phyloP scores from a whole-genome alignment of 2,797 vertebrate species.

The Rhinoraja longicauda region DNA sequence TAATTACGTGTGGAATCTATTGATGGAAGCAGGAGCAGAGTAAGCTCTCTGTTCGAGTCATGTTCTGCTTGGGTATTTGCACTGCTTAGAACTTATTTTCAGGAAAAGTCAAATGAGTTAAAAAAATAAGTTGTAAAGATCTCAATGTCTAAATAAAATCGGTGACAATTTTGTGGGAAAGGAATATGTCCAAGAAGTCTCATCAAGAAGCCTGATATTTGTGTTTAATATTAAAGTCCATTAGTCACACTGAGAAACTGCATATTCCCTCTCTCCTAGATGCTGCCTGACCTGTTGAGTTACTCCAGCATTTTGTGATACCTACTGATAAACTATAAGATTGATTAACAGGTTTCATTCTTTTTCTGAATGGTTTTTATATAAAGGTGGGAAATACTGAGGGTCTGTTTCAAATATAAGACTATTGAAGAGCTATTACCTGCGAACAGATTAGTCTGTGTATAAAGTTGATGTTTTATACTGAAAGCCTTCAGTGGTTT shows the following conservation, averaged over 20 bases:
- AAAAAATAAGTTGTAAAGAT: neutral
- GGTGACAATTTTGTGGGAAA: neutral
- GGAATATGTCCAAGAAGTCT: neutral
- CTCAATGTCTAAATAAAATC: neutral
- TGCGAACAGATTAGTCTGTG: neutral
- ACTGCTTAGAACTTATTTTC: neutral
- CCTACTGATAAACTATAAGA: too few relatives aligned
- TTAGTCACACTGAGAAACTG: neutral
- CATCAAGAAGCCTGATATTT: neutral
- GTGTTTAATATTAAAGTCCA: neutral
- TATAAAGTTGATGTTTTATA: neutral
- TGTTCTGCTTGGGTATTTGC: neutral
- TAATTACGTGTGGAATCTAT: neutral
- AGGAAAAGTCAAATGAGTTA: neutral
- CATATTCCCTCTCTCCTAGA: too few relatives aligned
- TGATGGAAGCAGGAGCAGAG: neutral
- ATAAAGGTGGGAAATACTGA: too few relatives aligned
- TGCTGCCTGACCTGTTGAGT: too few relatives aligned
- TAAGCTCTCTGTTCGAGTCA: neutral
- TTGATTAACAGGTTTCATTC: neutral
- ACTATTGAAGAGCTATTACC: neutral
- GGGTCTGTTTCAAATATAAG: neutral
- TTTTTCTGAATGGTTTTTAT: neutral
- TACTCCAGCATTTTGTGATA: too few relatives aligned
- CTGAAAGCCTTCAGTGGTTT: neutral